Conservation (phyloP, 1,140 invertebrate genomes). For the Holotrichia oblita region DNA sequence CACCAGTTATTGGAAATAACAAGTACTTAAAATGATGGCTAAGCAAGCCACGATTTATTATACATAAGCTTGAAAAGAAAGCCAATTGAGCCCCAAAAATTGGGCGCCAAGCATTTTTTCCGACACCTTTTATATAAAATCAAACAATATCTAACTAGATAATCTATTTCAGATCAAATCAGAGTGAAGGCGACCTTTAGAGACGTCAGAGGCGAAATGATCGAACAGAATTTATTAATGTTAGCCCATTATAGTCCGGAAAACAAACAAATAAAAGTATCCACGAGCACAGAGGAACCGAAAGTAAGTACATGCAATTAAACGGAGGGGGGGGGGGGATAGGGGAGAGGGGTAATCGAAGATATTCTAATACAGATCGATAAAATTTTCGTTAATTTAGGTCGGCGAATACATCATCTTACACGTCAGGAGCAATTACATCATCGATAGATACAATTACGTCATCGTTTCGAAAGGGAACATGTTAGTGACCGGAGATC, state of each 20-base stretch:
- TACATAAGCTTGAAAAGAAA: too few species aligned
- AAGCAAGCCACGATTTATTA: too few species aligned
- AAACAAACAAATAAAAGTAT: slow-evolving; percentile 87
- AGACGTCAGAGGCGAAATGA: slow-evolving; percentile 72
- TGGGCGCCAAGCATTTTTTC: too few species aligned
- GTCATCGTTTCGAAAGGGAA: slow-evolving; percentile 90
- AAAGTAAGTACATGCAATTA: too few species aligned
- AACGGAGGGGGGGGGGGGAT: too few species aligned
- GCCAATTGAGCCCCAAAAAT: too few species aligned
- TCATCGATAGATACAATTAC: slow-evolving; percentile 90
- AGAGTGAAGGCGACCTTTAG: slow-evolving; percentile 74
- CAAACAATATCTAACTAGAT: neutral
- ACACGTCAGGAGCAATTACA: slow-evolving; percentile 92
- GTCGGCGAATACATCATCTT: slow-evolving; percentile 94
- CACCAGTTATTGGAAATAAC: too few species aligned
- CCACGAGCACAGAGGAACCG: slow-evolving; percentile 86
- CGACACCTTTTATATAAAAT: too few species aligned
- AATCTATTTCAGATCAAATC: slow-evolving; percentile 63
- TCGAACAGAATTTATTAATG: slow-evolving; percentile 72
- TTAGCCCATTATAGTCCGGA: slow-evolving; percentile 84
- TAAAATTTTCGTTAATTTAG: too few species aligned
- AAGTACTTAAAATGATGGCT: too few species aligned
- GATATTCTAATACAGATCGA: too few species aligned
- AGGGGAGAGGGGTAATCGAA: too few species aligned
- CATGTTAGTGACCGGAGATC: slow-evolving; percentile 76